Conservation (phyloP, 1,140 invertebrate species). For the Brachystomella parvula region DNA sequence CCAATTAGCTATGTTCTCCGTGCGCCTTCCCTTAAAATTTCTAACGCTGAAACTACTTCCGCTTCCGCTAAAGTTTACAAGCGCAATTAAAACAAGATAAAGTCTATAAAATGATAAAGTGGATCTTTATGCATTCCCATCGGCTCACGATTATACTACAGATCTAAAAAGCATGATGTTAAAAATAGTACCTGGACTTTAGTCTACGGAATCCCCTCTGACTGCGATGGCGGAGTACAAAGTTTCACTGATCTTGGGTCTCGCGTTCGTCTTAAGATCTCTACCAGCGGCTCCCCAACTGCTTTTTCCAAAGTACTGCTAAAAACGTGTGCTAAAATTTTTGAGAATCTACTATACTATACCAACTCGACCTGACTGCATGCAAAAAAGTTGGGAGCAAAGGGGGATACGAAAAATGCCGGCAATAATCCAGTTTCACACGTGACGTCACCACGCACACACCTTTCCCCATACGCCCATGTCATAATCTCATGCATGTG, state of each 20-base stretch:
- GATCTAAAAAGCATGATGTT: not conserved
- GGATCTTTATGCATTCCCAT: too few relatives aligned
- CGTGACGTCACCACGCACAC: not conserved
- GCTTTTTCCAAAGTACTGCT: not conserved
- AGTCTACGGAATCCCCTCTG: not conserved
- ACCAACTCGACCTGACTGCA: too few relatives aligned
- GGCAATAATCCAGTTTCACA: not conserved
- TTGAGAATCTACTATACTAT: too few relatives aligned
- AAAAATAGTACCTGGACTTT: not conserved
- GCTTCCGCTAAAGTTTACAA: too few relatives aligned
- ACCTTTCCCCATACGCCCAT: not conserved
- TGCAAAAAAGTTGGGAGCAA: conserved; percentile 1
- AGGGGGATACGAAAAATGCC: not conserved
- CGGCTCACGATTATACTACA: too few relatives aligned
- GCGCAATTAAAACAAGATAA: too few relatives aligned
- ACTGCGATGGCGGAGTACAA: not conserved
- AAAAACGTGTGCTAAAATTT: not conserved
- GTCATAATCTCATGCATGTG: too few relatives aligned
- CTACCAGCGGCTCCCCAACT: too few relatives aligned
- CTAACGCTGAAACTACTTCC: too few relatives aligned
- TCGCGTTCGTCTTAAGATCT: not conserved
- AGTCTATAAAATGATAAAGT: too few relatives aligned
- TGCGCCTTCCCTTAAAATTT: too few relatives aligned
- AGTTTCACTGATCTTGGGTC: not conserved
- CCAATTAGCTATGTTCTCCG: too few relatives aligned